Base-by-base conservation (phyloP, 2,888 invertebrate genomes). In the Ecliptopera silaceata region DNA sequence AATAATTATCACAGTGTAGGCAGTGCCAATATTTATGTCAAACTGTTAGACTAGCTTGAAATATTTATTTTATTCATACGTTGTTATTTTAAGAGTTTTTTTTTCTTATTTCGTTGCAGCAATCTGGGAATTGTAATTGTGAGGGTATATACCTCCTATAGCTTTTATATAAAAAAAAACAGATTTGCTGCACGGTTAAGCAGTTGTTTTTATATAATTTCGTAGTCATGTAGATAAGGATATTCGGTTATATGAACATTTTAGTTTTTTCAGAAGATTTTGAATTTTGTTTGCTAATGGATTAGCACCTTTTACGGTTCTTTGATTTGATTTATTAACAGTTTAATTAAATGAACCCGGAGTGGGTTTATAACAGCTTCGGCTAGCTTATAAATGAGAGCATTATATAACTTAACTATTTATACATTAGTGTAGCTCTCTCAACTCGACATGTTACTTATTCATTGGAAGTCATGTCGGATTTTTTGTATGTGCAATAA, bases 401-500 rank as follows among this genome's bases (percentile, higher is more conserved):
- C 22, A 59, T 50, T 47, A 56, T n/a, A 20, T 48, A 51, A 56
- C 52, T 52, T 29, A 44, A 32, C 43, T 36, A 41, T 45, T n/a
- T 38, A 49, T 53, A 53, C 34, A 48, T 51, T 56, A 45, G 50
- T 17, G 15, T 57, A 60, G 60, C 65, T 63, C 65, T 65, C 62
- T 65, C 51, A 45, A 41, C 56, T 54, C 41, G 57, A 45, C 53
- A 44, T 57, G 43, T 53, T 42, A 42, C 46, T 22, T 66, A 59
- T 63, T 67, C 65, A 68, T 65, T 64, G 64, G 68, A 65, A 69
- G 73, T 70, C 74, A 70, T 72, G 84, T 84, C 76, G 80, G 80
- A 86, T 85, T 86, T 88, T 88, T 88, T 85, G 71, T 88, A 88
- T 85, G 88, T 88, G 89, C 89, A 89, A 88, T 89, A 89, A 84